phyloP scores from a whole-genome alignment of 1,140 invertebrate genomes.

The Gonatopus flavifemur region DNA sequence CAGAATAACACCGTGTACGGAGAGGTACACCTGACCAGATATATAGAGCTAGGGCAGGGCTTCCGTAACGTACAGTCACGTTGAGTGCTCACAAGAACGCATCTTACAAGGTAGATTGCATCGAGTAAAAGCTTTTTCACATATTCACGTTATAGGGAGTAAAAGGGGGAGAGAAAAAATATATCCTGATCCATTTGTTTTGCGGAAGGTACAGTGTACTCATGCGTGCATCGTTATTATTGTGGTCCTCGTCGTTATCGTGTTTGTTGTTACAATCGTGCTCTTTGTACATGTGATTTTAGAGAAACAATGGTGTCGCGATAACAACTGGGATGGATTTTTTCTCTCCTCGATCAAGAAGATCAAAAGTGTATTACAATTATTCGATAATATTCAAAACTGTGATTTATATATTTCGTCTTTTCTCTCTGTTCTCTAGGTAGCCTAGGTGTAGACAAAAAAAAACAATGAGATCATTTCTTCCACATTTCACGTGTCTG shows the following conservation, averaged over 20 bases:
- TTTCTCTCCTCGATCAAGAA: too few species aligned
- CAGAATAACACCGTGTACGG: constrained; percentile 52
- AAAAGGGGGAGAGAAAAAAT: background rate
- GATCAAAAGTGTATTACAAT: too few species aligned
- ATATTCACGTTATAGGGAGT: background rate
- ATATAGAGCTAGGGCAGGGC: constrained; percentile 61
- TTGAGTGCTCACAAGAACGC: constrained; percentile 54
- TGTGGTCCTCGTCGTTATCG: too few species aligned
- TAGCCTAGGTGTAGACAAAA: background rate
- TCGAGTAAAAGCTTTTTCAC: constrained; percentile 11
- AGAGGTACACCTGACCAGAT: constrained; percentile 56
- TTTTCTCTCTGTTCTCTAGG: too few species aligned
- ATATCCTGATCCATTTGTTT: constrained; percentile 31
- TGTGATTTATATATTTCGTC: too few species aligned
- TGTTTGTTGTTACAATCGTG: too few species aligned
- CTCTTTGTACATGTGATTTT: too few species aligned
- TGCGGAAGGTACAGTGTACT: background rate
- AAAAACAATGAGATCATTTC: constrained; percentile 37
- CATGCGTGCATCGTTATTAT: too few species aligned
- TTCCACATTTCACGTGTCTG: constrained; percentile 39
- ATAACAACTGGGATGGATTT: background rate
- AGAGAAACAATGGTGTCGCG: too few species aligned
- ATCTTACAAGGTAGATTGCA: constrained; percentile 39
- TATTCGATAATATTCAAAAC: too few species aligned
- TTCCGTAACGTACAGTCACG: constrained; percentile 59